Evolutionary conservation across 37 sponge, comb jelly and placozoan genomes (phyloP), one percentile per base, ranked within the genome.

Genomic region (Cladorhizidae sp.): DNA sequence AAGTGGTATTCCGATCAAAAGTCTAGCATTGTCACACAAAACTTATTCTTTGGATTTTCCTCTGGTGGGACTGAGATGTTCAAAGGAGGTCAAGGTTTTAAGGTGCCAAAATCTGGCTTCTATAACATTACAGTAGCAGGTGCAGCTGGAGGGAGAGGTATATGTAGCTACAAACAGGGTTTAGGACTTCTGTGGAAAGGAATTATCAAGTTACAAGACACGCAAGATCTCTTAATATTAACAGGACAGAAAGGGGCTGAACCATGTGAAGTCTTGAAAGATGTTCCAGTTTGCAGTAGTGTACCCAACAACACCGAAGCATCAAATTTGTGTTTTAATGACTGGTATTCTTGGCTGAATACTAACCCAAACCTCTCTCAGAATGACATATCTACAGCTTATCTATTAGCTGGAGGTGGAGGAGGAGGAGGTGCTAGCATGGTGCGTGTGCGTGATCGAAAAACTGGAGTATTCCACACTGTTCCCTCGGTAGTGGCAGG

Each of bases 121-220:
- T 89, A 89, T 77, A 80, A 74, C 57, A 57, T 89, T 0, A 84
- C 90, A 2, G 69, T 79, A n/a, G 83, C 90, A 14, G 90, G 90
- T 0, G 90, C 84, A 28, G 21, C 78, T 1, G 90, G 90, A 42
- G 90, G 90, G n/a, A 40, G 42, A 0, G 90, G 90, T 1, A 22
- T 89, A 45, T 89, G 90, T 39, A 85, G 57, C 28, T 54, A 39
- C 14, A 9, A 26, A 49, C 56, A 36, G 21, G 85, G 85, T 15
- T 18, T 22, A 14, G 85, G 90, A 25, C 52, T 57, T 9, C 42
- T 80, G 21, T 23, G 56, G 36, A 72, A n/a, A 32, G 49, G 17
- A 18, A 59, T 18, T n/a, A 36, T 84, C 20, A 2, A 43, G 7
- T 11, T 89, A 22, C 23, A 61, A 37, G 67, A 74, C 37, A 76